Base-by-base conservation (phyloP, 2,797 vertebrate species). In the Neosilurus hyrtlii region DNA sequence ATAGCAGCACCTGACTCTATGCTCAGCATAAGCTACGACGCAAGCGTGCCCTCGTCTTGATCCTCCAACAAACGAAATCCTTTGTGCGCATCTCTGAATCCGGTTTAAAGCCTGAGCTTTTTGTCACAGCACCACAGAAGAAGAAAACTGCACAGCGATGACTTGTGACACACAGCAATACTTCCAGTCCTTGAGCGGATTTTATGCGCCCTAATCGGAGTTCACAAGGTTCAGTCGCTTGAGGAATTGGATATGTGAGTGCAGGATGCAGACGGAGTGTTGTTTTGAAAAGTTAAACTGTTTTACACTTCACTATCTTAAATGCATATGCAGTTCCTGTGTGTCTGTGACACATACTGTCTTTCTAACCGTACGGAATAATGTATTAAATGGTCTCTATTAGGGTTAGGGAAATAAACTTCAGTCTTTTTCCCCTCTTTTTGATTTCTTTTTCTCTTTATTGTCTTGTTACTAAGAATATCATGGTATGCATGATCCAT, bases 121-220 rank as follows among this genome's bases (percentile, higher is more conserved):
- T 67, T 54, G 62, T 79, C 62, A 35, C n/a, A 35, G 62, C 49
- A 79, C 43, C 49, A 65, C 76, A 79, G 76, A 52, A 63, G 49
- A 52, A 35, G 62, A 79, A 67, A 22, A 35, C 24, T 2, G 61
- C 76, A 52, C 61, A 14, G 61, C 9, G 37, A 10, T 78, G 62
- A 54, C 77, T 66, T 54, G 61, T 66, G 62, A 79, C 77, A 79
- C 77, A 79, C 24, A 6, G 18, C 62, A 54, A 54, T n/a, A 54
- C 51, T 35, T 79, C 24, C 49, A 54, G 49, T 35, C 14, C 61
- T 26, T 26, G 61, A 65, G n/a, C 9, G 43, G 61, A 65, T 79
- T 26, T 65, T 67, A 67, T 67, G 22, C 62, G 3, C 43, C 18
- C n/a, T n/a, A n/a, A 4, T 61, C 56, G 0, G 18, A 43, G 74